Percentiles rank a stretch among this genome's conserved stretches.
Conservation (phyloP, 1,140 invertebrate species). For the Sinonovacula constricta region DNA sequence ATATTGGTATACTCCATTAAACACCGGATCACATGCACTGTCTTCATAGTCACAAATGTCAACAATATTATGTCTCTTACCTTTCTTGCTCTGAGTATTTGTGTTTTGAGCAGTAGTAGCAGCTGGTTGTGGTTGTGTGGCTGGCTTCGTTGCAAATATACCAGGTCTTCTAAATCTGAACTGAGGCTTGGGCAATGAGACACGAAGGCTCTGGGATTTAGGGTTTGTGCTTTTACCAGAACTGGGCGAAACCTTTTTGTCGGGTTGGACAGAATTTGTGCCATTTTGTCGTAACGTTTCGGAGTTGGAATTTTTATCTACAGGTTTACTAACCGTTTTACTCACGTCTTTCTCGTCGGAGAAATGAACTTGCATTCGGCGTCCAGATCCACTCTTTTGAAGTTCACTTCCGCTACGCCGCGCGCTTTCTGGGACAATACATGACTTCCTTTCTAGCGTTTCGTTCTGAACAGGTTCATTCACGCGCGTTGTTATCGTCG, state of each 20-base stretch:
- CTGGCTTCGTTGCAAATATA: conserved; percentile 8
- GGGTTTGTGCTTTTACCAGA: conserved; percentile 24
- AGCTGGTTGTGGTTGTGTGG: neutral
- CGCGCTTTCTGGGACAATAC: neutral
- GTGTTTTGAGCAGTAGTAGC: neutral
- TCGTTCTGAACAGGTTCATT: conserved; percentile 47
- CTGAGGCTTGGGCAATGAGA: conserved; percentile 49
- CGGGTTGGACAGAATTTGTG: neutral
- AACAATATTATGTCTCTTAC: too few relatives aligned
- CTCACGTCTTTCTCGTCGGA: conserved; percentile 49
- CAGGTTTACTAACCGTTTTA: conserved; percentile 36
- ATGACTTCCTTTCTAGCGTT: conserved; percentile 34
- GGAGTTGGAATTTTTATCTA: neutral
- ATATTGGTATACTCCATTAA: too few relatives aligned
- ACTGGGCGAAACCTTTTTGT: too few relatives aligned
- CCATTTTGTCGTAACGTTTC: conserved; percentile 29
- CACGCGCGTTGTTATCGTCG: conserved; percentile 15
- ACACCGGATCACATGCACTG: too few relatives aligned
- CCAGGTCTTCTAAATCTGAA: conserved; percentile 49
- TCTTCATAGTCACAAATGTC: too few relatives aligned
- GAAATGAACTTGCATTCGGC: conserved; percentile 46
- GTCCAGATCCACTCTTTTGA: neutral
- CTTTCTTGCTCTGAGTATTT: conserved; percentile 47
- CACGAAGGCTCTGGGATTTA: conserved; percentile 48
- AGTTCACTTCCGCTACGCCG: conserved; percentile 4